These are phyloP conservation scores for Mesaphorura yosii DNA, from an alignment of 1,140 invertebrate genomes.

Conservation along the genomic window DNA sequence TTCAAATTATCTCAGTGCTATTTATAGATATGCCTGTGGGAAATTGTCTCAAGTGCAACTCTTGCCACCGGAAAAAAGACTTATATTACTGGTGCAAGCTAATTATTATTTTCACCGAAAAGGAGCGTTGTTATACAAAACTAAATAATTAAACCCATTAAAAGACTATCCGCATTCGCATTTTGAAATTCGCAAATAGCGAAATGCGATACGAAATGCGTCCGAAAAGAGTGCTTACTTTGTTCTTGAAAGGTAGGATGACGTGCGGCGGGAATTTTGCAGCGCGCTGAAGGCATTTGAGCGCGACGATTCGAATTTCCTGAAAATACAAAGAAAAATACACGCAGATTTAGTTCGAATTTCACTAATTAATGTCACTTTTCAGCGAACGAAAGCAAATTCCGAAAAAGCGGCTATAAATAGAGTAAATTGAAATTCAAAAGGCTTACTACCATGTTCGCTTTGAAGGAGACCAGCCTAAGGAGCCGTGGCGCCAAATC, in stretches of 20 bases:
- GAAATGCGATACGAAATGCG: background rate
- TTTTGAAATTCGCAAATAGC: no score
- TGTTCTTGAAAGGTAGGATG: slow-evolving; percentile 31
- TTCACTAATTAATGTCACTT: no score
- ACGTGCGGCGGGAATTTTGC: slow-evolving; percentile 33
- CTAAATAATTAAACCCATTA: no score
- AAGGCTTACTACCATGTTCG: slow-evolving; percentile 48
- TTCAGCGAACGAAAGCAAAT: no score
- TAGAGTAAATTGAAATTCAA: background rate
- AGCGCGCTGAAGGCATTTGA: slow-evolving; percentile 50
- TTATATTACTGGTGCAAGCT: no score
- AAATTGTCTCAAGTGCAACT: no score
- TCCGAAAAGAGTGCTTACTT: slow-evolving; percentile 24
- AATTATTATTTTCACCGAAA: no score
- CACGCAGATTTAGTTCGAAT: background rate
- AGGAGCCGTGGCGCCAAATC: slow-evolving; percentile 53
- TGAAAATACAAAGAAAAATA: slow-evolving; percentile 36
- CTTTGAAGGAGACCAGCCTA: slow-evolving; percentile 44
- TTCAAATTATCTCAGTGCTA: no score
- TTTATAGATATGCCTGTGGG: no score
- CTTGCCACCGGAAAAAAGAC: no score
- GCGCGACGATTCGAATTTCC: slow-evolving; percentile 53
- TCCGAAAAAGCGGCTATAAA: background rate
- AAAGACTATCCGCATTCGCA: no score
- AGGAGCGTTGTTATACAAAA: no score